Percentiles rank a stretch among this genome's conserved stretches.
Evolutionary conservation across 2,888 invertebrate genomes (phyloP).

Genomic region (Aspidapion aeneum): DNA sequence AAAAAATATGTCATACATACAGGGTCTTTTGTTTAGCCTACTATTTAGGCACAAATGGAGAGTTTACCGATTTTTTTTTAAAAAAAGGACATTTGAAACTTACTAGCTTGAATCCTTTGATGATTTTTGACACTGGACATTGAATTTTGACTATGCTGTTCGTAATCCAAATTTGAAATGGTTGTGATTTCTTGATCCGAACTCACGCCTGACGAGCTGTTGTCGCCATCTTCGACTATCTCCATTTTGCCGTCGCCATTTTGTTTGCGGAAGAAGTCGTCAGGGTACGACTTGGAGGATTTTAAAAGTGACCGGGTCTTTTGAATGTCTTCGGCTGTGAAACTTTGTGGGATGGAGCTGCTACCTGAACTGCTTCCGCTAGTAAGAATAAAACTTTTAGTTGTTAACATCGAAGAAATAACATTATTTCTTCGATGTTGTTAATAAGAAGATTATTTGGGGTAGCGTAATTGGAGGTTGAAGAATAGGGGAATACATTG

Average conservation of each 20-base stretch:
- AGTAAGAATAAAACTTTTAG: slow-evolving; percentile 12
- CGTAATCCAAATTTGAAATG: slow-evolving; percentile 52
- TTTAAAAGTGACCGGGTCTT: slow-evolving; percentile 81
- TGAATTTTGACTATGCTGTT: slow-evolving; percentile 33
- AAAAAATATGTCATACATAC: too few relatives aligned
- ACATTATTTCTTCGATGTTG: too few relatives aligned
- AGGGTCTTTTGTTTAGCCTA: too few relatives aligned
- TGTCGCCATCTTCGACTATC: slow-evolving; percentile 74
- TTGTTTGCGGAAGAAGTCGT: slow-evolving; percentile 63
- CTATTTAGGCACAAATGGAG: too few relatives aligned
- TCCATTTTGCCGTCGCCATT: slow-evolving; percentile 34
- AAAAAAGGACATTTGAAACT: slow-evolving; percentile 15
- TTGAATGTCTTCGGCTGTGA: slow-evolving; percentile 86
- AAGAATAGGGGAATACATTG: too few relatives aligned
- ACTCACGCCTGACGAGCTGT: slow-evolving; percentile 84
- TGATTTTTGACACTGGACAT: slow-evolving; percentile 36
- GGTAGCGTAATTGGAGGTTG: too few relatives aligned
- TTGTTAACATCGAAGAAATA: slow-evolving; percentile 2
- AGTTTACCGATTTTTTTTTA: too few relatives aligned
- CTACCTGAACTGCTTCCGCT: slow-evolving; percentile 70
- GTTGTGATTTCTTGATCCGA: slow-evolving; percentile 75
- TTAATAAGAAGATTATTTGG: too few relatives aligned
- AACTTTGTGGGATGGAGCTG: slow-evolving; percentile 76
- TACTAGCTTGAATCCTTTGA: slow-evolving; percentile 39
- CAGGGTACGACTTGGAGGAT: slow-evolving; percentile 84